Base-by-base conservation (phyloP, 1,140 invertebrate species). In the Nebria ingens region DNA sequence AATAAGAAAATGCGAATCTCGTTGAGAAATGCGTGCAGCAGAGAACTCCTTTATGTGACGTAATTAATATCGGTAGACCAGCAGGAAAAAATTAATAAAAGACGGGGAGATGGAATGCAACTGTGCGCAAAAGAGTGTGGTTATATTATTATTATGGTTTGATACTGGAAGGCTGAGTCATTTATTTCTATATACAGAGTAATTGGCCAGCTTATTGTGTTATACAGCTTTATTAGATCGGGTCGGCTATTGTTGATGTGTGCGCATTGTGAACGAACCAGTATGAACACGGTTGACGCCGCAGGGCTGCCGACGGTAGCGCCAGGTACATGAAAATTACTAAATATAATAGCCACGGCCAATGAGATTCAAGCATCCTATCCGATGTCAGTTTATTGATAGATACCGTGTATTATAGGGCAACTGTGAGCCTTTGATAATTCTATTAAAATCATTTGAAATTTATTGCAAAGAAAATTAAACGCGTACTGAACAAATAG, bases 181-280 rank as follows among this genome's bases (percentile, higher is more conserved):
- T 51, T 51, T 51, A 51, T 51, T 51, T 21, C 50, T 51, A 51
- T 51, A 51, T 20, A 22, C 4, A 34, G 40, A 22, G 21, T 51
- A 51, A 51, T 51, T 51, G 50, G 6, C 19, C 9, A 20, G 50
- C 50, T 51, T 51, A 51, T 51, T 51, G 50, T 51, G 50, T 22
- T 21, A 51, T 51, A 51, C 19, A 51, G 50, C 50, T 51, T 51
- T 51, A 51, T 51, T 51, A 51, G 50, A 21, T 51, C 50, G 50
- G 4, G 6, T 34, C 25, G 40, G 9, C 40, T 17, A 45, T 45
- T 45, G 40, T 45, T 45, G 40, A 45, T 17, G 40, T 17, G 40
- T 17, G 11, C n/a, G n/a, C 19, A 51, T 20, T 51, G 50, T 51
- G 13, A 15, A n/a, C n/a, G n/a, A n/a, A n/a, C n/a, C n/a, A n/a